phyloP scores from a whole-genome alignment of 1,140 invertebrate species.

The Doryteuthis pealeii region DNA sequence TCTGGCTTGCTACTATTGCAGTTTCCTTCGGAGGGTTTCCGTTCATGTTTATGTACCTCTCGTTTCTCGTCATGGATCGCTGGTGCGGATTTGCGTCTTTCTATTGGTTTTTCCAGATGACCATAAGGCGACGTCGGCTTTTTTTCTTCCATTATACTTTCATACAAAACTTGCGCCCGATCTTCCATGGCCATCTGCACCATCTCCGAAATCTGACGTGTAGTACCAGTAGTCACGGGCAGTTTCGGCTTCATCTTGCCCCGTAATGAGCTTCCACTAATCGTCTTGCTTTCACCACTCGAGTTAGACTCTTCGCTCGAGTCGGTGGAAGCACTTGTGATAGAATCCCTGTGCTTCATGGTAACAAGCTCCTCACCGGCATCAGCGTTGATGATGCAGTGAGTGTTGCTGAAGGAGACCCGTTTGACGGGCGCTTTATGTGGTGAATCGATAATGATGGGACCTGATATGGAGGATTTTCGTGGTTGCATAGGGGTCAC shows the following conservation, averaged over 20 bases:
- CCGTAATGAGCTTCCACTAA: constrained; percentile 23
- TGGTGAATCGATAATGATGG: constrained; percentile 25
- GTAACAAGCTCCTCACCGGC: constrained; percentile 39
- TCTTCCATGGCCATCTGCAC: constrained; percentile 42
- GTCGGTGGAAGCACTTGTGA: constrained; percentile 54
- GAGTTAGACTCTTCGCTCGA: constrained; percentile 53
- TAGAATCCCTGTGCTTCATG: constrained; percentile 50
- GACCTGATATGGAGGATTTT: constrained; percentile 33
- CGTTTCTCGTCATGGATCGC: constrained; percentile 19
- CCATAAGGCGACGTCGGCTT: constrained; percentile 32
- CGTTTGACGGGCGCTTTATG: constrained; percentile 51
- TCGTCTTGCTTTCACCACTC: constrained; percentile 41
- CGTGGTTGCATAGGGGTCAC: constrained; percentile 29
- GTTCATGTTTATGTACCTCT: constrained; percentile 27
- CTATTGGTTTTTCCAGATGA: constrained; percentile 29
- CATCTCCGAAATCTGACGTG: constrained; percentile 53
- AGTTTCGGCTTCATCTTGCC: constrained; percentile 49
- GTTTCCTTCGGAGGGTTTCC: constrained; percentile 32
- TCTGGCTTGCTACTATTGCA: constrained; percentile 9
- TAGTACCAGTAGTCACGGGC: constrained; percentile 53
- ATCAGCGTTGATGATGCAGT: constrained; percentile 51
- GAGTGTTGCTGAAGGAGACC: constrained; percentile 54
- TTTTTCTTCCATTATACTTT: constrained; percentile 36
- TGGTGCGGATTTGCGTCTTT: constrained; percentile 43
- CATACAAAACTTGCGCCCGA: constrained; percentile 31